These are phyloP conservation scores for Drosophila murphyi DNA, from an alignment of 1,140 invertebrate genomes.

Conservation along the genomic window DNA sequence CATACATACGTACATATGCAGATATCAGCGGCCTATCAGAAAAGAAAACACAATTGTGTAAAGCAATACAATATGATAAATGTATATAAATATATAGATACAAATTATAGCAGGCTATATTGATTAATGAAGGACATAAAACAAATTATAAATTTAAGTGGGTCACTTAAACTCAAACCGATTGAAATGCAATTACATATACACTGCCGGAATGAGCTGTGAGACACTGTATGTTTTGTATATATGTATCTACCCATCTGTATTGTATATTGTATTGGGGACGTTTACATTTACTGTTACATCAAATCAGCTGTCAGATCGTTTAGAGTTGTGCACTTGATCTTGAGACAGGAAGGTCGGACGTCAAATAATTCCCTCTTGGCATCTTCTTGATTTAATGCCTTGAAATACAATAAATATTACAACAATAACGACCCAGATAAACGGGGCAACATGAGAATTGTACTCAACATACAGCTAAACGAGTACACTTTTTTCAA, in stretches of 20 bases:
- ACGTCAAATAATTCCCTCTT: conserved; percentile 6
- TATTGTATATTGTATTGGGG: background rate
- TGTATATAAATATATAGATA: background rate
- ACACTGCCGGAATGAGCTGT: too few species aligned
- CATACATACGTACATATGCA: background rate
- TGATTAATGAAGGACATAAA: conserved; percentile 13
- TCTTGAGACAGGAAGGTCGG: conserved; percentile 3
- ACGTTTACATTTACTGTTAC: conserved; percentile 3
- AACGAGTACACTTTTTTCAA: too few species aligned
- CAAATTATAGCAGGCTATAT: conserved; percentile 2
- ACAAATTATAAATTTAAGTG: background rate
- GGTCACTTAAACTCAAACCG: background rate
- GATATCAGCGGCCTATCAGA: background rate
- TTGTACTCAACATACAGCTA: background rate
- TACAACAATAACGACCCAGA: conserved; percentile 8
- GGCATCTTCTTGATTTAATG: conserved; percentile 13
- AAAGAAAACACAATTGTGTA: background rate
- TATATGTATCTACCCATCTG: background rate
- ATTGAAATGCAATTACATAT: background rate
- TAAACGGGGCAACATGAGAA: background rate
- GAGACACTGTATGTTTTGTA: background rate
- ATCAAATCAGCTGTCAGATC: conserved; percentile 9
- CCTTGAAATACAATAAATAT: conserved; percentile 8
- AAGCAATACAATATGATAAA: background rate
- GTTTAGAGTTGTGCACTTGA: background rate